A percentile compares a stretch with the other conserved stretches of the same genome.
Conservation (phyloP, 23 tunicate species). For the Styela clava region DNA sequence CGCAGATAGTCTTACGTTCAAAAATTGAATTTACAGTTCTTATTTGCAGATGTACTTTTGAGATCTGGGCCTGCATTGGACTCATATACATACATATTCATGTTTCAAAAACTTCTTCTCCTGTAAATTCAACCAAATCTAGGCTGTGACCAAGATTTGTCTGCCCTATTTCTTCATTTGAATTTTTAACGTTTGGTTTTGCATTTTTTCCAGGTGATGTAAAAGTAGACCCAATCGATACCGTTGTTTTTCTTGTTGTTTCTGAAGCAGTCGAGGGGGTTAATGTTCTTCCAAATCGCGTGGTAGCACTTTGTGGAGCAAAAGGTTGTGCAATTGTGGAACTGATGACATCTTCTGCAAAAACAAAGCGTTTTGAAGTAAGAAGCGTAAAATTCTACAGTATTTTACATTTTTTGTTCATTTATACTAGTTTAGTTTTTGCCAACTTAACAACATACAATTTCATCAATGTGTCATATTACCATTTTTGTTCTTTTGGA, state of each 20-base stretch:
- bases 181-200: not conserved
- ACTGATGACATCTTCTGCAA: too few species aligned
- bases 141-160: not conserved
- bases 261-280: not conserved
- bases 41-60: too few species aligned
- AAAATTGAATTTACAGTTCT: too few species aligned
- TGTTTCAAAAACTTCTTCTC: not conserved
- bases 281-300: not conserved
- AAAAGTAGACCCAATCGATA: not conserved
- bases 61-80: too few species aligned
- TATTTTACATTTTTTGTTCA: not conserved
- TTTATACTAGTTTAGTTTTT: not conserved
- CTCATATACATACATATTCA: too few species aligned
- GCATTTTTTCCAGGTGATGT: not conserved
- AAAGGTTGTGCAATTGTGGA: not conserved
- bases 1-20: too few species aligned
- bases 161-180: not conserved
- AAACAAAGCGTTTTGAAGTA: too few species aligned
- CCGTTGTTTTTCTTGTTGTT: not conserved
- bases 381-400: not conserved
- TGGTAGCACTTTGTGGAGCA: not conserved
- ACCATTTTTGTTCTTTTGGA: too few species aligned
- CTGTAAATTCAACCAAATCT: slow-evolving; percentile 9
- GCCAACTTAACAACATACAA: too few species aligned
- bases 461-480: too few species aligned